phyloP scores from a whole-genome alignment of 1,140 invertebrate genomes.

The Leptinotarsa texana region DNA sequence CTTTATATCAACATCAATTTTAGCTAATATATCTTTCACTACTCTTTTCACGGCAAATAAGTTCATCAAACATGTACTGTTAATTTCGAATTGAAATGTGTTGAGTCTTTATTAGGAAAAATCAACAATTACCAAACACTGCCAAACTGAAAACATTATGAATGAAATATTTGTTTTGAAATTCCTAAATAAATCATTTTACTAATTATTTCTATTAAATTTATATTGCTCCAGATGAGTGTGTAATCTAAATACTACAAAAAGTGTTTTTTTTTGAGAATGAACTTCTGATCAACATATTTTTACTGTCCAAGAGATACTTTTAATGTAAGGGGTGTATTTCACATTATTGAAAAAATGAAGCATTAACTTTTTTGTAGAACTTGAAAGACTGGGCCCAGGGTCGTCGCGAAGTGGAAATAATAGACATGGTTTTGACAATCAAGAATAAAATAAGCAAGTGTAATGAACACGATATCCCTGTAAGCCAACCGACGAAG shows the following conservation, averaged over 20 bases:
- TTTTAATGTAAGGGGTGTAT: not conserved
- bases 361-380: constrained; percentile 57
- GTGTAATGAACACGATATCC: constrained; percentile 69
- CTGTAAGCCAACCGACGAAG: constrained; percentile 70
- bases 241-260: too few species aligned
- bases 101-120: too few species aligned
- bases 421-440: constrained; percentile 92
- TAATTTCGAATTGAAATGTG: too few species aligned
- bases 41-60: too few species aligned
- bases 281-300: too few species aligned
- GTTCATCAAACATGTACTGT: too few species aligned
- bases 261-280: too few species aligned
- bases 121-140: too few species aligned
- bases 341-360: not conserved
- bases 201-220: not conserved
- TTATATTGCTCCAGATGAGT: too few species aligned
- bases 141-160: too few species aligned
- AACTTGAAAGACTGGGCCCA: constrained; percentile 87
- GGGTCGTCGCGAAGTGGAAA: constrained; percentile 93
- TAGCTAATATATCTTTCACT: too few species aligned
- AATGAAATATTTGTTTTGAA: not conserved
- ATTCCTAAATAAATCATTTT: not conserved
- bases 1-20: too few species aligned
- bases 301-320: not conserved
- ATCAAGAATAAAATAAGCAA: constrained; percentile 81